phyloP scores from a whole-genome alignment of 2,888 invertebrate genomes.

The Endomychus coccineus region DNA sequence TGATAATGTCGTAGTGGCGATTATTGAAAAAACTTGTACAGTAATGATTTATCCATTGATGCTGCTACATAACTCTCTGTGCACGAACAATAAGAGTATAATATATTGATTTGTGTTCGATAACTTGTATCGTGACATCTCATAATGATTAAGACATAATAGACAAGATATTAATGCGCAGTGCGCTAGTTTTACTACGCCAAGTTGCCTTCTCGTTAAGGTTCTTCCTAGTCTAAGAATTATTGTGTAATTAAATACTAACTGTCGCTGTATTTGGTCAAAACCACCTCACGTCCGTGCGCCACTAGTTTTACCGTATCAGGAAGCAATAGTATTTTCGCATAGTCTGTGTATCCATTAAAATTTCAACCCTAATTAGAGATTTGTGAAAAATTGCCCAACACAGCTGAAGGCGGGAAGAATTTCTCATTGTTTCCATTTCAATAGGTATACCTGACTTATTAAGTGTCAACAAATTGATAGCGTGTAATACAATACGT shows the following conservation, averaged over 20 bases:
- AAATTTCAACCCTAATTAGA: constrained; percentile 10
- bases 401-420: constrained; percentile 3
- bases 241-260: constrained; percentile 16
- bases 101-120: too few relatives aligned
- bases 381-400: constrained; percentile 9
- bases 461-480: constrained; percentile 16
- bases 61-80: too few relatives aligned
- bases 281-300: constrained; percentile 33
- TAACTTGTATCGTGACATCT: too few relatives aligned
- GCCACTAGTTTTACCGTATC: constrained; percentile 35
- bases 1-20: too few relatives aligned
- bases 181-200: too few relatives aligned
- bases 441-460: constrained; percentile 16
- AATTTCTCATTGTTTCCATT: constrained; percentile 17
- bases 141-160: too few relatives aligned
- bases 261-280: constrained; percentile 33
- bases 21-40: too few relatives aligned
- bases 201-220: too few relatives aligned
- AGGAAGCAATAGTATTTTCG: constrained; percentile 22
- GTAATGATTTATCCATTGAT: too few relatives aligned
- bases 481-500: constrained; percentile 11
- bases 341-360: constrained; percentile 4
- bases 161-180: too few relatives aligned
- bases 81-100: too few relatives aligned
- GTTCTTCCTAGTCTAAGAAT: constrained; percentile 13